Evolutionary conservation across 2,797 vertebrate species (phyloP), one percentile per base, ranked within the genome.

Genomic region (Jordanella pulchra): DNA sequence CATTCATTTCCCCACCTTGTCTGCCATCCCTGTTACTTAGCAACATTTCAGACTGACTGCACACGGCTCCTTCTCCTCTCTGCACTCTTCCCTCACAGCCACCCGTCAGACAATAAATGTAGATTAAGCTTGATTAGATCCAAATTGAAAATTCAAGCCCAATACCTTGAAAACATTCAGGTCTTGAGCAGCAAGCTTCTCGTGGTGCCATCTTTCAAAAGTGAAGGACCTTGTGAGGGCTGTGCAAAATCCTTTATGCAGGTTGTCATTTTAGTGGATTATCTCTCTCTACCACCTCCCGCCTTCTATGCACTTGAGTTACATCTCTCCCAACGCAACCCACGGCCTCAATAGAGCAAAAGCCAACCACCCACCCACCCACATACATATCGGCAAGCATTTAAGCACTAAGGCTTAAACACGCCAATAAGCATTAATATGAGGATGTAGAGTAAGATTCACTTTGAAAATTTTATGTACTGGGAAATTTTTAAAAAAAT

Each of bases 31-130:
- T 92, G 93, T 93, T 93, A 93, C 92, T 93, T 92, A 92, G 91
- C 92, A 93, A 93, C 91, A 93, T 93, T 93, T 93, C 92, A 91
- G 86, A 93, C 83, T 92, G 90, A 92, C 89, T 93, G 91, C 91
- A 91, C 91, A 88, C 84, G 74, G 87, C 88, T 87, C 88, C 83
- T 80, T 88, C 80, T 80, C 80, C 77, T 75, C 86, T 84, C 81
- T 82, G 70, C 87, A 71, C 89, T 83, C 88, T 84, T 84, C 84
- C 77, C 88, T 87, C 71, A 12, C 80, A 80, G 75, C 85, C 84
- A 65, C 83, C 48, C n/a, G 81, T 65, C 86, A 86, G 84, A 90
- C 81, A 81, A 90, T 86, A 92, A 87, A 93, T 91, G 92, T 86
- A 93, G 90, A 93, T 93, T 89, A 93, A 87, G 74, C 78, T 83